Percentiles rank a stretch among this genome's conserved stretches.
phyloP scores from a whole-genome alignment of 2,113 vertebrate species.

The Sinosuthora webbiana region DNA sequence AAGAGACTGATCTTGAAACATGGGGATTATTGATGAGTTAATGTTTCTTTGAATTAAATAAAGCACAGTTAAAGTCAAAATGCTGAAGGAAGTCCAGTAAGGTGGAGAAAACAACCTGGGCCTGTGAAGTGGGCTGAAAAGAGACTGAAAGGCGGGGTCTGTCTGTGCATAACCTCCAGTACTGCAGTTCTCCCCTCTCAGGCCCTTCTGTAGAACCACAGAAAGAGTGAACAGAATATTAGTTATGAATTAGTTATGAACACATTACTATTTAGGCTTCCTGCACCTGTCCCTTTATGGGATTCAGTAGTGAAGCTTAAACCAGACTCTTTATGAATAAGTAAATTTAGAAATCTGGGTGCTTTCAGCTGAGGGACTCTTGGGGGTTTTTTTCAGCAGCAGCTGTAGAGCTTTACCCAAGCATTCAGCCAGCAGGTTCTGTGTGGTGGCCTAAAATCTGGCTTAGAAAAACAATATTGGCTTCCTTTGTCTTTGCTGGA shows the following conservation, averaged over 20 bases:
- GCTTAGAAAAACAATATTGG: not conserved
- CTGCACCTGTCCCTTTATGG: not conserved
- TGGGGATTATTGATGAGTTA: not conserved
- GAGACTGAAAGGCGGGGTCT: not conserved
- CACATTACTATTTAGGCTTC: not conserved
- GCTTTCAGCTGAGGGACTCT: not conserved
- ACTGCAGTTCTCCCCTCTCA: not conserved
- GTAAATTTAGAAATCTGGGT: not conserved
- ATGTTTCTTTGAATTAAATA: not conserved
- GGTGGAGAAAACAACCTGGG: not conserved
- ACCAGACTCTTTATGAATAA: not conserved
- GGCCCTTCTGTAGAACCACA: not conserved
- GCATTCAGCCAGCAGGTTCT: not conserved
- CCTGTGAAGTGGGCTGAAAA: not conserved
- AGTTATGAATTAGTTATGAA: not conserved
- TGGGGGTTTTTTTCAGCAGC: not conserved
- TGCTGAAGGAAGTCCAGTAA: not conserved
- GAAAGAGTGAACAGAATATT: not conserved
- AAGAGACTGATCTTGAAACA: not conserved
- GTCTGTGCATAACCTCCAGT: accelerated
- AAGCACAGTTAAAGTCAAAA: not conserved
- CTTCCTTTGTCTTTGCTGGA: not conserved
- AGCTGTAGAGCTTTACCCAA: not conserved
- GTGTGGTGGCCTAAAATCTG: not conserved
- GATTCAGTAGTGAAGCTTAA: not conserved